Conservation (phyloP, 1,140 invertebrate genomes). For the Charaxes varanes region DNA sequence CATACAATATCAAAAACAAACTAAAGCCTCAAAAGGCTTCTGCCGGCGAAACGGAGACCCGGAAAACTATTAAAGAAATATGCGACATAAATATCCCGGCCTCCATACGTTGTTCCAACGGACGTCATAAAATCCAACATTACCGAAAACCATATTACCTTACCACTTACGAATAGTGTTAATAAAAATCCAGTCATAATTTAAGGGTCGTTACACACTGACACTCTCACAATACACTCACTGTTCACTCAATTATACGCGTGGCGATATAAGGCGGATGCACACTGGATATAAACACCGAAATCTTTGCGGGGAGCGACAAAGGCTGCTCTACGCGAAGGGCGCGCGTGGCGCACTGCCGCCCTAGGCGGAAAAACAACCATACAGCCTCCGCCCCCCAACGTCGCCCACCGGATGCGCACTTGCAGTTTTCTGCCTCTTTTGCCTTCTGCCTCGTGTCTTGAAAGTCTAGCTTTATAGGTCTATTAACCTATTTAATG, state of each 20-base stretch:
- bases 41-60: slow-evolving; percentile 38
- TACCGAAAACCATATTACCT: slow-evolving; percentile 2
- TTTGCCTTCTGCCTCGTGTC: slow-evolving; percentile 36
- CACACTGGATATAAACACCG: slow-evolving; percentile 12
- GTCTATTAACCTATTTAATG: slow-evolving; percentile 36
- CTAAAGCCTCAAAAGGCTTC: slow-evolving; percentile 32
- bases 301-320: slow-evolving; percentile 4
- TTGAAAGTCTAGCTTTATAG: slow-evolving; percentile 41
- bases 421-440: slow-evolving; percentile 60
- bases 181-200: slow-evolving; percentile 4
- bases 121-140: slow-evolving; percentile 12
- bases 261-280: slow-evolving; percentile 10
- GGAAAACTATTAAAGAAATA: slow-evolving; percentile 48
- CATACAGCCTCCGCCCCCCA: slow-evolving; percentile 53
- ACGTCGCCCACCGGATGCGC: slow-evolving; percentile 45
- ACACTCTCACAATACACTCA: slow-evolving; percentile 10
- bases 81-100: slow-evolving; percentile 46
- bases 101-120: slow-evolving; percentile 45
- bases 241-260: slow-evolving; percentile 19
- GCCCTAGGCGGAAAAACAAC: slow-evolving; percentile 38
- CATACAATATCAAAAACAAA: slow-evolving; percentile 34
- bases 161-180: slow-evolving; percentile 2
- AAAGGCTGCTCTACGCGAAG: slow-evolving; percentile 28
- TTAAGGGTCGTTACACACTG: neutral
- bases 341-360: slow-evolving; percentile 61